A percentile compares a stretch with the other conserved stretches of the same genome.
These are phyloP conservation scores for Brachyalestes nurse DNA, from an alignment of 2,797 vertebrate species.

Conservation along the genomic window DNA sequence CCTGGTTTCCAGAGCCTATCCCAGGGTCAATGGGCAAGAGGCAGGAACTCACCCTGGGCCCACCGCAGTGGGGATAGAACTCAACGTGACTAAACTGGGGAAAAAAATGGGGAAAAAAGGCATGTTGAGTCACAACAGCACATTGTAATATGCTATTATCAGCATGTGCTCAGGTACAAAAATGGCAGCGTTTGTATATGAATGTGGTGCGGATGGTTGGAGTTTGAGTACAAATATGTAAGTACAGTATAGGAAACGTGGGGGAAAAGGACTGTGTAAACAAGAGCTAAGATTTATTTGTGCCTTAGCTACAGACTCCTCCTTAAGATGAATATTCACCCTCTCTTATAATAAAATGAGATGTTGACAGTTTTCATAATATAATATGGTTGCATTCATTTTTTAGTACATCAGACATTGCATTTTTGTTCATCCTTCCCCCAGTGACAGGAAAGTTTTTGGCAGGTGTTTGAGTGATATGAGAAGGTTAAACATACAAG, in stretches of 20 bases:
- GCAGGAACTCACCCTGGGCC: no score
- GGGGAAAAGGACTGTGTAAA: neutral
- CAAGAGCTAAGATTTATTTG: neutral
- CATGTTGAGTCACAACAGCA: no score
- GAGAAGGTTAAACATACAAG: conserved; percentile 14
- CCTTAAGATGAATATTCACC: neutral
- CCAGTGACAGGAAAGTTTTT: neutral
- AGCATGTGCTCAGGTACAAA: no score
- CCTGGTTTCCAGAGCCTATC: no score
- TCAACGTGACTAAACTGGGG: no score
- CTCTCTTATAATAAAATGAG: neutral
- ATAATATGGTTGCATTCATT: neutral
- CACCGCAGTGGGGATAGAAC: no score
- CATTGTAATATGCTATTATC: no score
- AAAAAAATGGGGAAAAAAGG: no score
- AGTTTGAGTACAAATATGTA: neutral
- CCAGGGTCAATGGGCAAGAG: no score
- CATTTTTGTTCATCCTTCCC: neutral
- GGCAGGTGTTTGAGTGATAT: conserved; percentile 7
- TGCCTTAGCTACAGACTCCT: no score
- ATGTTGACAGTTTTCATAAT: neutral
- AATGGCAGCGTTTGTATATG: no score
- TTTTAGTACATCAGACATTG: neutral
- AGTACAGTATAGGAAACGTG: no score
- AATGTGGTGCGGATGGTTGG: neutral